Evolutionary conservation across 2,888 invertebrate species (phyloP), one percentile per base, ranked within the genome.

Genomic region (Lasioglossum vierecki): DNA sequence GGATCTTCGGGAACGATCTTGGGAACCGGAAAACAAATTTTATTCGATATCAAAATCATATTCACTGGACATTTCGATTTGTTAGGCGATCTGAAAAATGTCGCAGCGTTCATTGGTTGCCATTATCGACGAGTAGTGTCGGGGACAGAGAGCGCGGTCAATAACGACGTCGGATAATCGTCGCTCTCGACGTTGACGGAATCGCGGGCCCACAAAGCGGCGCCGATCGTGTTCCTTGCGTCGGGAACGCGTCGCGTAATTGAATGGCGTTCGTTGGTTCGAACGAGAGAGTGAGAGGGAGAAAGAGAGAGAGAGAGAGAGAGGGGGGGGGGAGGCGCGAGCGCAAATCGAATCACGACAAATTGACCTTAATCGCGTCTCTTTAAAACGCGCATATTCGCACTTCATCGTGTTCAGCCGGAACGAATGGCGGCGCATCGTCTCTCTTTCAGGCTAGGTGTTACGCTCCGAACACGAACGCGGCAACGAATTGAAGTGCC

Each of bases 401-500:
- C 85, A 81, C 85, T 86, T 85, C 79, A 79, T 86, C 85, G 76
- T 85, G 78, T 81, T 85, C 85, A 79, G 76, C 74, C 85, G 85
- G 72, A 39, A 63, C 85, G 85, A 85, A 86, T 85, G 81, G 81
- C 81, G 86, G 68, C 81, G 81, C 86, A 79, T 86, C 87, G 76
- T 82, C 88, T 89, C 88, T 89, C 83, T 88, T 88, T 88, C 88
- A 83, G 63, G 88, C 80, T 83, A 86, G 88, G 89, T 89, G 89
- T 89, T 89, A 88, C 89, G 88, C 88, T 80, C 68, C 84, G 86
- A 89, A 89, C 88, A 73, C 60, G 89, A 53, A n/a, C 39, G 74
- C 63, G 89, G 88, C 87, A 85, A 75, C 89, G 89, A 90, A 88
- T 89, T 89, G 88, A 89, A 89, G 89, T 89, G 89, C 79, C 89